Evolutionary conservation across 2,113 vertebrate genomes (phyloP).

Genomic region (Megalops atlanticus): DNA sequence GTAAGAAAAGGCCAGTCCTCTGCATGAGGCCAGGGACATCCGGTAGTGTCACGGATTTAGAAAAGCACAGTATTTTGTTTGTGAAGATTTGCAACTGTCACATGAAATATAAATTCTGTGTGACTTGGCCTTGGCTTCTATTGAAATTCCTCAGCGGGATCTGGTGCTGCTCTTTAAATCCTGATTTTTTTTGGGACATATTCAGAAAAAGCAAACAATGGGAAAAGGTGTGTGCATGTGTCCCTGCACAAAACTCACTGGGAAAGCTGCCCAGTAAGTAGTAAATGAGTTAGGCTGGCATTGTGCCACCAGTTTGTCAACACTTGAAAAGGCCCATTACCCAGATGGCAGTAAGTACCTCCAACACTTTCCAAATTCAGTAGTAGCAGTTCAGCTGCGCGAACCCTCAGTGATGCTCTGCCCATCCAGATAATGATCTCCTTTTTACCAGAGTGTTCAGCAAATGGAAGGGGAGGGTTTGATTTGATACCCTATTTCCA

Average conservation of each 20-base stretch:
- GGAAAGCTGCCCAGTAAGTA: neutral
- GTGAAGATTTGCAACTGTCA: conserved; percentile 35
- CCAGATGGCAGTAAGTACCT: neutral
- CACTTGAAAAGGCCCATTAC: conserved; percentile 2
- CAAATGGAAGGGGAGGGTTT: neutral
- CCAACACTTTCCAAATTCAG: neutral
- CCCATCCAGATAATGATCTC: neutral
- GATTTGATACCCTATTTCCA: neutral
- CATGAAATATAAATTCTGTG: conserved; percentile 6
- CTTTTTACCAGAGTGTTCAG: neutral
- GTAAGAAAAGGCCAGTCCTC: conserved; percentile 3
- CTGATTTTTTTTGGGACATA: conserved; percentile 17
- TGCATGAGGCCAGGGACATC: neutral
- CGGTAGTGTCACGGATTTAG: conserved; percentile 19
- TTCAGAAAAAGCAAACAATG: neutral
- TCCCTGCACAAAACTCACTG: neutral
- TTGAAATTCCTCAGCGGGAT: neutral
- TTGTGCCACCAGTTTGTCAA: neutral
- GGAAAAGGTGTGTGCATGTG: conserved; percentile 14
- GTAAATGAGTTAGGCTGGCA: neutral
- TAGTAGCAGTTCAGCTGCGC: neutral
- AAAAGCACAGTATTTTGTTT: conserved; percentile 22
- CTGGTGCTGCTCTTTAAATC: neutral
- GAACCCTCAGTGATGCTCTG: neutral
- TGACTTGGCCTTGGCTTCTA: conserved; percentile 5